Base-by-base conservation (phyloP, 2,888 invertebrate genomes). In the Stramonita haemastoma region DNA sequence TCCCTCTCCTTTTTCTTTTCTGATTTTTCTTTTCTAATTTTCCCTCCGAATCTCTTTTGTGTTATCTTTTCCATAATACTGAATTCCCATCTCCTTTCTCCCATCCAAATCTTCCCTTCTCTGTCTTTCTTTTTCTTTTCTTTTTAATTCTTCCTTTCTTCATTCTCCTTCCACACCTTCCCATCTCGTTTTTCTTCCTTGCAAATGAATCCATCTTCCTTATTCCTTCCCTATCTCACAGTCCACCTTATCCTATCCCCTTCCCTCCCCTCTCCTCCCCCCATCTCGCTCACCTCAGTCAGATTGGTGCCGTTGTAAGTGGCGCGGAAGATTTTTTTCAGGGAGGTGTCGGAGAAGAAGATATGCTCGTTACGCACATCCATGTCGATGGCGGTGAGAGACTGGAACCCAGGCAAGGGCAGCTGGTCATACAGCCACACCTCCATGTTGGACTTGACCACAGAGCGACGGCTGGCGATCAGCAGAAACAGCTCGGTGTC, bases 311-410 rank as follows among this genome's bases (percentile, higher is more conserved):
- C 96, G 91, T 96, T 95, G 32, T 94, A 91, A 6, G 94, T 93
- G 66, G 95, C 95, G 29, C 95, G 94, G 91, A 98, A 98, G 92
- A 99, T 99, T 96, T 98, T 98, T 96, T 99, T 99, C 86, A 98
- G 96, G 94, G 98, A 98, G 98, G 99, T 99, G 95, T 99, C 99
- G 0, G 99, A 99, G 98, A 99, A 99, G 96, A 98, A 99, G 91
- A 99, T 98, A 0, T 98, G 98, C 17, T 98, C 98, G 0, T 98
- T 98, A 95, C 98, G 98, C 98, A 99, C 98, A 95, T 99, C 98
- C 26, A 99, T 98, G 0, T 98, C 98, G 0, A 99, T 98, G 0
- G 99, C 99, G 0, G 99, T 99, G 0, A 99, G 99, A 98, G 99
- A 0, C 98, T 98, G 87, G 98, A 96, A 96, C 98, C 98, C 22